Percentiles rank a stretch among this genome's conserved stretches.
phyloP scores from a whole-genome alignment of 2,113 vertebrate species.

The Hemibagrus wyckioides region DNA sequence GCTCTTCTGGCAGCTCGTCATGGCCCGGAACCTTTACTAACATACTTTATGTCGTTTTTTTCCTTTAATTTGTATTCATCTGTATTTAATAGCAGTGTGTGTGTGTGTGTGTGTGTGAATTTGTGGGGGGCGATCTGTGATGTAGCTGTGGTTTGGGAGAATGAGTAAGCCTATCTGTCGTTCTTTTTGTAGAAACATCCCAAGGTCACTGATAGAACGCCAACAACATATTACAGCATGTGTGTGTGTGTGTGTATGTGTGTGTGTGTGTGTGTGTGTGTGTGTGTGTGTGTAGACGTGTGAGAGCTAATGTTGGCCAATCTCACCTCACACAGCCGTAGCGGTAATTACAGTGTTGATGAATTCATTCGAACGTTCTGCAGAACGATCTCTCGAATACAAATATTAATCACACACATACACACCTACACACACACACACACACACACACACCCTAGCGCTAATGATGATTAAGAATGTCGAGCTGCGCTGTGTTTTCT shows the following conservation, averaged over 20 bases:
- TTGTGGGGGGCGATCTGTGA: background rate
- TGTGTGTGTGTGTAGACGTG: constrained; percentile 19
- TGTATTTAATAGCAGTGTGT: constrained; percentile 14
- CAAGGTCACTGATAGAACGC: constrained; percentile 16
- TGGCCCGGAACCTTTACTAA: background rate
- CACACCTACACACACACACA: constrained; percentile 29
- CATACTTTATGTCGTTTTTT: background rate
- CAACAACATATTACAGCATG: constrained; percentile 3
- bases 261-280: constrained; percentile 22
- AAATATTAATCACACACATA: constrained; percentile 9
- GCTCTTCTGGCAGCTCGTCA: background rate
- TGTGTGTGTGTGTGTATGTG: constrained; percentile 1
- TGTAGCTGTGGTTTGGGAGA: constrained; percentile 5
- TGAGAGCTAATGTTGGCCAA: constrained; percentile 20
- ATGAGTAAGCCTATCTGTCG: background rate
- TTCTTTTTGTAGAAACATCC: constrained; percentile 16
- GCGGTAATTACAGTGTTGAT: constrained; percentile 49
- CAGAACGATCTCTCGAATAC: constrained; percentile 41
- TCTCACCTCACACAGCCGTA: constrained; percentile 44
- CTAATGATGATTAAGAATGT: constrained; percentile 44
- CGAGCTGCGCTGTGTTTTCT: constrained; percentile 31
- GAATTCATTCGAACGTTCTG: constrained; percentile 41
- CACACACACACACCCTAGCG: constrained; percentile 33
- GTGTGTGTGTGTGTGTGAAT: background rate
- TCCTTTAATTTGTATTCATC: background rate